Evolutionary conservation across 2,888 invertebrate species (phyloP).

Genomic region (Plebejus argus): DNA sequence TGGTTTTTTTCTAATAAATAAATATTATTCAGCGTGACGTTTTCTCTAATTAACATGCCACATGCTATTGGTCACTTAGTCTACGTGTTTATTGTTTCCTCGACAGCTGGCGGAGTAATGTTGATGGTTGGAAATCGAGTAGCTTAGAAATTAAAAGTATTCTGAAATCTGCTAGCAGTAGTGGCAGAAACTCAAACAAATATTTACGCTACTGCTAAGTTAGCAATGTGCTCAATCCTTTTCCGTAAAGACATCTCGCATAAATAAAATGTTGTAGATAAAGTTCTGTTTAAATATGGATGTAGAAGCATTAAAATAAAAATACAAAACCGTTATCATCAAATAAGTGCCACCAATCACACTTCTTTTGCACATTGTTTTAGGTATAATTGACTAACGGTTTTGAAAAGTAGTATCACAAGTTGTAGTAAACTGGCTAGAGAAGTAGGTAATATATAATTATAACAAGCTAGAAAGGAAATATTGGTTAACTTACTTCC

Average conservation of each 20-base stretch:
- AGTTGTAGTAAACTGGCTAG: background rate
- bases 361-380: background rate
- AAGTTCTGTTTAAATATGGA: background rate
- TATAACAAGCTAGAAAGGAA: conserved; percentile 16
- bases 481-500: conserved; percentile 21
- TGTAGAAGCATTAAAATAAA: background rate
- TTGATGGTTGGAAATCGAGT: background rate
- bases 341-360: background rate
- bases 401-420: conserved; percentile 23
- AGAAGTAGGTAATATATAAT: background rate
- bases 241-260: too few relatives aligned
- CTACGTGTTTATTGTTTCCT: background rate
- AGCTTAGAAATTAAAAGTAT: background rate
- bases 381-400: conserved; percentile 11
- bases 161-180: too few relatives aligned
- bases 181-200: too few relatives aligned
- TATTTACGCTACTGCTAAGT: too few relatives aligned
- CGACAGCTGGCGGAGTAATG: background rate
- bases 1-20: conserved; percentile 40
- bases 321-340: background rate
- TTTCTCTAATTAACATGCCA: conserved; percentile 33
- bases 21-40: conserved; percentile 32
- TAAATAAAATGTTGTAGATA: background rate
- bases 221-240: too few relatives aligned
- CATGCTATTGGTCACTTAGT: background rate